Percentiles rank a stretch among this genome's conserved stretches.
Evolutionary conservation across 2,888 invertebrate genomes (phyloP).

Genomic region (Pyralis farinalis): DNA sequence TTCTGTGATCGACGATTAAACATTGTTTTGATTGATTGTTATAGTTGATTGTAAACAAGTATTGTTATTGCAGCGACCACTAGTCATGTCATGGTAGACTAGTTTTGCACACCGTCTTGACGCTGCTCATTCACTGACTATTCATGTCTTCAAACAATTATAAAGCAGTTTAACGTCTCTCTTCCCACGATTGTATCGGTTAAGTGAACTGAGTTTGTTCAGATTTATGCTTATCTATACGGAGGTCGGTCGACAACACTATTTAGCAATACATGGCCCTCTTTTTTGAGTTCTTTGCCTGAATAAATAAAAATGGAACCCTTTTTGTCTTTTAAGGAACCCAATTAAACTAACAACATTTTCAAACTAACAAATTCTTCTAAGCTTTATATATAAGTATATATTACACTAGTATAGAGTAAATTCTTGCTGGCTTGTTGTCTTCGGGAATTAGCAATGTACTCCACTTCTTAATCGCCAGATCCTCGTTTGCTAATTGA

Average conservation of each 20-base stretch:
- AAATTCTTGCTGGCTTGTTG: no score
- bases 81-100: slow-evolving; percentile 19
- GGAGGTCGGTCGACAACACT: slow-evolving; percentile 6
- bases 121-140: slow-evolving; percentile 54
- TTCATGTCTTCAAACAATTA: slow-evolving; percentile 64
- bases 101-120: slow-evolving; percentile 42
- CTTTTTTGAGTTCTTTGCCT: no score
- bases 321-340: no score
- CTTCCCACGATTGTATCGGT: slow-evolving; percentile 70
- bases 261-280: slow-evolving; percentile 7
- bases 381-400: no score
- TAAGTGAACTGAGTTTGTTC: slow-evolving; percentile 47
- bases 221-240: slow-evolving; percentile 53
- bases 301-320: no score
- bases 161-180: slow-evolving; percentile 56
- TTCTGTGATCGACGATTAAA: no score
- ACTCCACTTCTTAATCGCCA: no score
- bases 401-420: no score
- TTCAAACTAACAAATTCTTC: no score
- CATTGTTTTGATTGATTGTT: slow-evolving; percentile 8
- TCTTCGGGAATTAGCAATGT: no score
- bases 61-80: slow-evolving; percentile 14
- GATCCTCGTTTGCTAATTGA: no score
- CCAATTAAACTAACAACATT: no score
- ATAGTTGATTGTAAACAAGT: slow-evolving; percentile 11